phyloP scores from a whole-genome alignment of 2,113 vertebrate genomes.

The Coracopsis vasa region DNA sequence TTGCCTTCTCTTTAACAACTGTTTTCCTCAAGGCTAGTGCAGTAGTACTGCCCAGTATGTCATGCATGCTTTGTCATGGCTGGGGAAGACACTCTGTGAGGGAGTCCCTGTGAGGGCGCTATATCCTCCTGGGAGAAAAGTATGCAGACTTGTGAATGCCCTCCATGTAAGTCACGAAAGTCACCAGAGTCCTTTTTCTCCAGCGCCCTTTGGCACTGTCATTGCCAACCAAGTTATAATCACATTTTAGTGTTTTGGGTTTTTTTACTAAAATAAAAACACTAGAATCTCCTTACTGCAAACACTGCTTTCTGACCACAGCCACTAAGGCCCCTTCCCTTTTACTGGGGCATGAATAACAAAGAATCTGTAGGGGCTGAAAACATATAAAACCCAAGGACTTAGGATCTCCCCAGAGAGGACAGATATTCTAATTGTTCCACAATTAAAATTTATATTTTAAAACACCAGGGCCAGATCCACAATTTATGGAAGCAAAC shows the following conservation, averaged over 20 bases:
- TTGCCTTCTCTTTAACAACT: not conserved
- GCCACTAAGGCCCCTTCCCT: not conserved
- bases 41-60: not conserved
- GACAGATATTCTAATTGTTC: not conserved
- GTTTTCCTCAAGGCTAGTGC: not conserved
- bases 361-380: not conserved
- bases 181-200: not conserved
- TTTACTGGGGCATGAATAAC: not conserved
- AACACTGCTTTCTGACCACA: not conserved
- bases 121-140: not conserved
- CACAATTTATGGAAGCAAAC: not conserved
- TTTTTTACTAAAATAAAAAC: not conserved
- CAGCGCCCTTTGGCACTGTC: not conserved
- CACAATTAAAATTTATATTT: not conserved
- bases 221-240: not conserved
- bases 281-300: not conserved
- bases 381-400: not conserved
- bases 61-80: not conserved
- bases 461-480: not conserved
- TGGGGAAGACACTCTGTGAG: not conserved
- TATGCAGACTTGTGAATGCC: not conserved
- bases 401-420: not conserved
- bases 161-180: not conserved
- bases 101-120: not conserved
- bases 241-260: not conserved